These are phyloP conservation scores for Pterostichus niger DNA, from an alignment of 2,888 invertebrate species.

Conservation along the genomic window DNA sequence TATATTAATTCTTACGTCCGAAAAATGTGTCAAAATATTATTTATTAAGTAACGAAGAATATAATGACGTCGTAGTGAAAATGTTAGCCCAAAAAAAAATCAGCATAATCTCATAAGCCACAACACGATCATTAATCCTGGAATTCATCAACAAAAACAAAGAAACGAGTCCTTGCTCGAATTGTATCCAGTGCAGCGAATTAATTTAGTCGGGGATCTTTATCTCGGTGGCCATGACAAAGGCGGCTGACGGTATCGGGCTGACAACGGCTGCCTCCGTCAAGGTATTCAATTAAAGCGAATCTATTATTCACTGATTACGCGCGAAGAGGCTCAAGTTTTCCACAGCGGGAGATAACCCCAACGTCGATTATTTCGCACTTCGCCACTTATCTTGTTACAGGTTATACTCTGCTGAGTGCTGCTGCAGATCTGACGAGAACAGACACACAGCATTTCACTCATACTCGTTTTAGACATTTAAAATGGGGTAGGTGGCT, in stretches of 20 bases:
- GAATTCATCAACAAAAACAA: slow-evolving; percentile 19
- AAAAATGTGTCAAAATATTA: too few species aligned
- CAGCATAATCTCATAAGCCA: not conserved
- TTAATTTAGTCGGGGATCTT: slow-evolving; percentile 37
- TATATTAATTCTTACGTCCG: too few species aligned
- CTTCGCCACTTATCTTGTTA: slow-evolving; percentile 57
- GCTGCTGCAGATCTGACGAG: not conserved
- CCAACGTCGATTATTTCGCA: slow-evolving; percentile 55
- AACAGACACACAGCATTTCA: too few species aligned
- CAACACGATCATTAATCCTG: slow-evolving; percentile 2
- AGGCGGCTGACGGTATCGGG: not conserved
- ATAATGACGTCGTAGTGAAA: too few species aligned
- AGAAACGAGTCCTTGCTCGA: not conserved
- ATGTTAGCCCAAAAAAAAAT: not conserved
- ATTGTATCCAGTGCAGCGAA: slow-evolving; percentile 40
- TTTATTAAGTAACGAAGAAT: too few species aligned
- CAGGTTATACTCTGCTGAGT: not conserved
- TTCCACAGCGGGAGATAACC: slow-evolving; percentile 57
- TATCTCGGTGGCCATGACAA: slow-evolving; percentile 34
- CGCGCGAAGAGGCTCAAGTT: slow-evolving; percentile 55
- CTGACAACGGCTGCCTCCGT: slow-evolving; percentile 10
- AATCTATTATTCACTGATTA: slow-evolving; percentile 66
- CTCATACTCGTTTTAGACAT: too few species aligned
- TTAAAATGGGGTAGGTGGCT: too few species aligned
- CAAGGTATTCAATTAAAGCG: slow-evolving; percentile 65